Evolutionary conservation across 2,797 vertebrate species (phyloP), one percentile per base, ranked within the genome.

Genomic region (Labroides dimidiatus): DNA sequence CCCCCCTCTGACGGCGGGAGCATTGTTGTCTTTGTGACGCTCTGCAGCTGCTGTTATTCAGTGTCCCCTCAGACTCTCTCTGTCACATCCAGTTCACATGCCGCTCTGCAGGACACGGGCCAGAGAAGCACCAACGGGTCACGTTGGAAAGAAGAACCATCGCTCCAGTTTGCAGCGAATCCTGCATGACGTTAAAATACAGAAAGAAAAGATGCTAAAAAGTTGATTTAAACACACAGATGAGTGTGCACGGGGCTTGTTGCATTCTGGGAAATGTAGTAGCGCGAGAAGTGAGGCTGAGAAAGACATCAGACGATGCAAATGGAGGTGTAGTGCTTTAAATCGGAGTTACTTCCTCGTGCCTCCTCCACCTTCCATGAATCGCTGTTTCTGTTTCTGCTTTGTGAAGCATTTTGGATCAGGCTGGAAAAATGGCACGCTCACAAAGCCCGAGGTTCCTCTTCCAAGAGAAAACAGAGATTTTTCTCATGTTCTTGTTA

Each of bases 21-120:
- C 72, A 91, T 92, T 93, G 90, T 92, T 90, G 90, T 89, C 90
- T 91, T 89, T 89, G 88, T 87, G 87, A 43, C 77, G 81, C 88
- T 87, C 73, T 84, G 90, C 91, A 91, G 91, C 90, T 92, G 91
- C 83, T 86, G 85, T 49, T 27, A 81, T 89, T 89, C 87, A 85
- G 37, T 43, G 58, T 66, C 52, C 64, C 62, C 62, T 67, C 65
- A 11, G n/a, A 57, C 68, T 64, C 74, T 65, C 71, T 68, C 61
- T 43, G 64, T 79, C 77, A 78, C 69, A 72, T 71, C 77, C 53
- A 27, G 64, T 61, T 79, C 55, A 41, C 80, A 79, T 8, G 74
- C 33, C 64, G 21, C 33, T 45, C 61, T 43, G 45, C 3, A 6
- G 6, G n/a, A 36, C 49, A 48, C 5, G 19, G 21, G 19, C 30